Percentiles rank a stretch among this genome's conserved stretches.
phyloP scores from a whole-genome alignment of 2,113 vertebrate species.

The Esox niger region DNA sequence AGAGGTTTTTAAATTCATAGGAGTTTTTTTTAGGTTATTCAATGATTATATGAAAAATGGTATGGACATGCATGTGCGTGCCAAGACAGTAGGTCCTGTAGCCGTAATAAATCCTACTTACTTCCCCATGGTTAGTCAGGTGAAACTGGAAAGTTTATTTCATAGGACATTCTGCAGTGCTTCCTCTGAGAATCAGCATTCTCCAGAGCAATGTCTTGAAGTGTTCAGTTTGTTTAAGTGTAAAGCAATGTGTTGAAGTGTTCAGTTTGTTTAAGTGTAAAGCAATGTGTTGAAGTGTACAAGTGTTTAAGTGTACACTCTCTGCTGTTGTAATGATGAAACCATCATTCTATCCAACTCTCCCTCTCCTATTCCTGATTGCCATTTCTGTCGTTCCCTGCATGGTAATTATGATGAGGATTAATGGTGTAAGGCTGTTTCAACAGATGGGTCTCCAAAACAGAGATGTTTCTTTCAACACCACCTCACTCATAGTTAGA shows the following conservation, averaged over 20 bases:
- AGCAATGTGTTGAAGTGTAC: not conserved
- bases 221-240: not conserved
- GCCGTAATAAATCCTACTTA: no score
- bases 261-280: not conserved
- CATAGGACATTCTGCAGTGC: no score
- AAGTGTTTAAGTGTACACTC: not conserved
- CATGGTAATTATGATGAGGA: slow-evolving; percentile 64
- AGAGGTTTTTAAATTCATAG: no score
- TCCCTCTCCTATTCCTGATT: slow-evolving; percentile 36
- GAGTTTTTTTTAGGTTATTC: no score
- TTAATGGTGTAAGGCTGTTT: slow-evolving; percentile 69
- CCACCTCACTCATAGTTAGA: slow-evolving; percentile 67
- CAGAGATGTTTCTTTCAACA: slow-evolving; percentile 61
- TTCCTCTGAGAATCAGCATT: no score
- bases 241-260: not conserved
- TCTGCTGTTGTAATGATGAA: no score
- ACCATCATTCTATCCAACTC: not conserved
- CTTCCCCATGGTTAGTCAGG: no score
- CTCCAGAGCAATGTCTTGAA: no score
- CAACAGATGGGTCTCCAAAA: slow-evolving; percentile 72
- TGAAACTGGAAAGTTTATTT: no score
- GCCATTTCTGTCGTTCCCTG: slow-evolving; percentile 56
- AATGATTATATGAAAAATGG: no score
- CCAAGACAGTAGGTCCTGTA: no score
- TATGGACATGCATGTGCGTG: no score